Base-by-base conservation (phyloP, 2,797 vertebrate genomes). In the Alauda arvensis region DNA sequence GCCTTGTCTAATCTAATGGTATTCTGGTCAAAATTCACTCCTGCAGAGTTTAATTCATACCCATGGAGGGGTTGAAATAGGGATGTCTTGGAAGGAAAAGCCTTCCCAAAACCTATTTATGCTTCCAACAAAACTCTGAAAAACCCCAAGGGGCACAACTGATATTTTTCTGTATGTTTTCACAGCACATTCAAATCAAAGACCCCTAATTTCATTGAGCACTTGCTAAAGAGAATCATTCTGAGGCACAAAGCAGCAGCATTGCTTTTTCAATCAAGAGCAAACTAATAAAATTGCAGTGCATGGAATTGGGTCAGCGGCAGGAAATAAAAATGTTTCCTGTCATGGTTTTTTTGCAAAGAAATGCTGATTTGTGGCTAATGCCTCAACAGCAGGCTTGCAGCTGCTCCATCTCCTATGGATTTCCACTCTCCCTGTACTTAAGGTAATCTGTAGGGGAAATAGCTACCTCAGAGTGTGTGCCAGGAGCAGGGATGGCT, bases 251-350 rank as follows among this genome's bases (percentile, higher is more conserved):
- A 70, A 79, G 28, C 57, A 69, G 59, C 37, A 3, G 55, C 28
- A 43, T 84, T 2, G 16, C 65, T 85, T 68, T 67, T 57, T 48
- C 67, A 62, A 46, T 63, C 71, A 18, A 37, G 57, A 81, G 52
- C 53, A 46, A 17, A 24, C 57, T 43, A 70, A 91, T 84, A 45
- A 78, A 89, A 82, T 40, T 56, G 57, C 3, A 1, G 46, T 2
- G 3, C 24, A 0, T 43, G 37, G 62, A 95, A 87, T 1, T 85
- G 68, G 86, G 90, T 91, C 88, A 76, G 26, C 4, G 75, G 25
- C 93, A 88, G 83, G 85, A 82, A 91, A 67, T 16, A 80, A 40
- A 40, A 78, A 66, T 14, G 49, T 63, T 89, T 89, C 53, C 86
- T 66, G 9, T 49, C 26, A 5, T 2, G 5, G 1, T 21, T 43